Evolutionary conservation across 1,140 invertebrate species (phyloP).

Genomic region (Phenacoccus solenopsis): DNA sequence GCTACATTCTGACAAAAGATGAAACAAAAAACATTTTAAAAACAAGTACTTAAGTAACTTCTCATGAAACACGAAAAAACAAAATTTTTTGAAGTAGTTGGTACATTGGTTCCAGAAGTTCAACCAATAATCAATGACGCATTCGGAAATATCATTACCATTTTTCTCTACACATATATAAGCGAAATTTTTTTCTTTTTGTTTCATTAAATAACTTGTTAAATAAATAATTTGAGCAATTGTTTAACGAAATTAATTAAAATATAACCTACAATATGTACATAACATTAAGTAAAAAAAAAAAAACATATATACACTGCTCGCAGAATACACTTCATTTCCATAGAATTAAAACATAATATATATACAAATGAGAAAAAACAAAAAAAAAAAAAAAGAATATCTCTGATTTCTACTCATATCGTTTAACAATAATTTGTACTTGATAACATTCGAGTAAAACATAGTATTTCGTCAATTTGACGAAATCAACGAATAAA

Average conservation of each 20-base stretch:
- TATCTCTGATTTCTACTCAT: neutral
- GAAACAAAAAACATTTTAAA: neutral
- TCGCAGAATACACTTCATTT: neutral
- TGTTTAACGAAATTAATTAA: constrained; percentile 10
- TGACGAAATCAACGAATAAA: too few species aligned
- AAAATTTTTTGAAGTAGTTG: neutral
- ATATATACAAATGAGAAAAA: neutral
- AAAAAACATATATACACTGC: neutral
- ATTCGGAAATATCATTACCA: neutral
- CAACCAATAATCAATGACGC: neutral
- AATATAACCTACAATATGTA: neutral
- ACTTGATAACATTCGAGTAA: neutral
- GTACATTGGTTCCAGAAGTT: neutral
- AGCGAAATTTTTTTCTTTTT: neutral
- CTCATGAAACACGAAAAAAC: neutral
- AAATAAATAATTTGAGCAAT: constrained; percentile 14
- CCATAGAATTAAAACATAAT: neutral
- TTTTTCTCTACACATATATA: neutral
- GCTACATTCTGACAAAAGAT: neutral
- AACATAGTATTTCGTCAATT: neutral
- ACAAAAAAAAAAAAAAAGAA: too few species aligned
- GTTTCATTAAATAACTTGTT: neutral
- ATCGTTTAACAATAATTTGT: neutral
- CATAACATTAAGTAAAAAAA: constrained; percentile 15
- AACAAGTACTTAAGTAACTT: too few species aligned